Evolutionary conservation across 1,140 invertebrate genomes (phyloP), one percentile per base, ranked within the genome.

Genomic region (Forficula auricularia): DNA sequence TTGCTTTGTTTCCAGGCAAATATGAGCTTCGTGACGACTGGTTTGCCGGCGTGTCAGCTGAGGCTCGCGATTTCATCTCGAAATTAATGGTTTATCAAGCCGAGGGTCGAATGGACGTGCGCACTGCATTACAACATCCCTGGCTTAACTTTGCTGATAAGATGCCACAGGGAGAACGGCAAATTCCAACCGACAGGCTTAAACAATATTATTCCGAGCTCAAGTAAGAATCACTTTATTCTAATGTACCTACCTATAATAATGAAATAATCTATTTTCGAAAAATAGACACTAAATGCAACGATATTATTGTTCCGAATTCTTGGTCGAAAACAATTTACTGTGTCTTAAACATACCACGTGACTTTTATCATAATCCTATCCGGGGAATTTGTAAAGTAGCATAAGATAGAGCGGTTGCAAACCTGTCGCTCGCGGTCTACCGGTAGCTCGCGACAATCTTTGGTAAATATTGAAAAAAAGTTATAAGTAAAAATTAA

Each of bases 41-140:
- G 22, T 73, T 72, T 61, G 79, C 72, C 70, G 70, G 60, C 1
- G 76, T 91, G 39, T 86, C 83, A 10, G 62, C 67, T 1, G 84
- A 92, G 54, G 84, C 73, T 2, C 75, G 77, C 51, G 88, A 95
- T 63, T 96, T 96, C 57, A 79, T 96, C 38, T 67, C 68, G n/a
- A 78, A 73, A 38, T 58, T 95, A 0, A 58, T 96, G 19, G 65
- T 79, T 1, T 78, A 79, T 50, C 73, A 77, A 54, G 62, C 75
- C 43, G 76, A 81, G 35, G 71, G 73, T 22, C 70, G 89, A 38
- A 67, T 92, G 66, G 79, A 87, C 57, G 73, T 90, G 0, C 73
- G 77, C 48, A 56, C 68, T 1, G 85, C 87, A 0, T 57, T 94
- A 15, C 67, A 72, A 44, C 89, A 92, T 66, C 82, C 85, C 1